phyloP scores from a whole-genome alignment of 2,113 vertebrate genomes.

The Litocranius walleri region DNA sequence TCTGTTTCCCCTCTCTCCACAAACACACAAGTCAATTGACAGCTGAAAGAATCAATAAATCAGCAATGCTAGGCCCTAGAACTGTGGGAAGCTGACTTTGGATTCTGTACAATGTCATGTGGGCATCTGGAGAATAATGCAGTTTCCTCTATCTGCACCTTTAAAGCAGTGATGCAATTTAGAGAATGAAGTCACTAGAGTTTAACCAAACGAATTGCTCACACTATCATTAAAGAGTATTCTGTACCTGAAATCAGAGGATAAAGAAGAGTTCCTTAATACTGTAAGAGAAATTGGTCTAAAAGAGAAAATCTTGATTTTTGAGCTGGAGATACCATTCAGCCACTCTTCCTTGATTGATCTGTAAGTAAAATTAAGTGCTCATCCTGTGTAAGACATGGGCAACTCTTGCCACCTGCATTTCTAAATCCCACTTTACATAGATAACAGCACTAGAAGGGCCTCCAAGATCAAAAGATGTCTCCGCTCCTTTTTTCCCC shows the following conservation, averaged over 20 bases:
- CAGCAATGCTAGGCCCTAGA: not conserved
- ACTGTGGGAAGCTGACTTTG: not conserved
- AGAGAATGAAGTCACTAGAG: not conserved
- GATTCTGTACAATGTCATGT: not conserved
- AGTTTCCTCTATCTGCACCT: not conserved
- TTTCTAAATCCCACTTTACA: not conserved
- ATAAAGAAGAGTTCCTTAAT: not conserved
- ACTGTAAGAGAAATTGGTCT: not conserved
- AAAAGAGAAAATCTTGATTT: not conserved
- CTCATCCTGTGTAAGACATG: accelerated
- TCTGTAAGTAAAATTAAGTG: not conserved
- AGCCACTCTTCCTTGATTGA: not conserved
- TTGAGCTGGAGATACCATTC: not conserved
- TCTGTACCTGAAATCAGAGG: not conserved
- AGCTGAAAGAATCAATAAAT: not conserved
- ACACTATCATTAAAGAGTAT: not conserved
- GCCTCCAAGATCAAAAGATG: not conserved
- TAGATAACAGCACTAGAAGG: not conserved
- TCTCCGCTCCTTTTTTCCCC: not conserved
- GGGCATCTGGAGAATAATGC: not conserved
- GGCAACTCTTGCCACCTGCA: not conserved
- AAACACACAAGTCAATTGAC: no score
- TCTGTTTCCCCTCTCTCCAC: not conserved
- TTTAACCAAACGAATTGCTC: not conserved
- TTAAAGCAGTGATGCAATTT: not conserved